Base-by-base conservation (phyloP, 2,888 invertebrate genomes). In the Cryptops parisi region DNA sequence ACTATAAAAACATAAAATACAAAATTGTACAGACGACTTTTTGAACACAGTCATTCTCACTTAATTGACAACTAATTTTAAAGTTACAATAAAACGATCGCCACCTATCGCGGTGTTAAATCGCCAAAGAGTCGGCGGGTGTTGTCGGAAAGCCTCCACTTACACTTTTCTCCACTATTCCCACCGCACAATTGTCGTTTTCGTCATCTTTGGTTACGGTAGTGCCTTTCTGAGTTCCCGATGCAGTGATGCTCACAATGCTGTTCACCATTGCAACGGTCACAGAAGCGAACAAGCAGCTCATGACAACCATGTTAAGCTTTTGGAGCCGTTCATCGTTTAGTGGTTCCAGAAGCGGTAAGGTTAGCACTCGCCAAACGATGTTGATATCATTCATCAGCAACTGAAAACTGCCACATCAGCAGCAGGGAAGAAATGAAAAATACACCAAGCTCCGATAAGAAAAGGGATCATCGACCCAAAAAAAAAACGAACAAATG, bases 261-360 rank as follows among this genome's bases (percentile, higher is more conserved):
- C 67, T 66, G 55, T 65, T 67, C 4, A 68, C 64, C 6, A 67
- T 65, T 41, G 72, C 69, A 26, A 70, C 70, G 54, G 70, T 64
- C 24, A 73, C 63, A 3, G 74, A 72, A 38, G 72, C 70, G 60
- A 90, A 83, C 3, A 93, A 70, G 61, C 85, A 86, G 4, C 88
- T 82, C 71, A 85, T 82, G 52, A 85, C 84, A 57, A 93, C 75
- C 56, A 81, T 79, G 46, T 85, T 84, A 41, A 93, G 73, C 64
- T 85, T 84, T 55, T 81, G 78, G 47, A 93, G 77, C 62, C 89
- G 82, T n/a, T 79, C 79, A 2, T 84, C 78, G 9, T 85, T 86
- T 61, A 93, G 74, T 0, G 93, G 91, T 67, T 93, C 91, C 52
- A 91, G 70, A 55, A 90, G 79, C 0, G 91, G 91, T 61, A 94